Evolutionary conservation across 2,888 invertebrate species (phyloP), one percentile per base, ranked within the genome.

Genomic region (Crioceris asparagi): DNA sequence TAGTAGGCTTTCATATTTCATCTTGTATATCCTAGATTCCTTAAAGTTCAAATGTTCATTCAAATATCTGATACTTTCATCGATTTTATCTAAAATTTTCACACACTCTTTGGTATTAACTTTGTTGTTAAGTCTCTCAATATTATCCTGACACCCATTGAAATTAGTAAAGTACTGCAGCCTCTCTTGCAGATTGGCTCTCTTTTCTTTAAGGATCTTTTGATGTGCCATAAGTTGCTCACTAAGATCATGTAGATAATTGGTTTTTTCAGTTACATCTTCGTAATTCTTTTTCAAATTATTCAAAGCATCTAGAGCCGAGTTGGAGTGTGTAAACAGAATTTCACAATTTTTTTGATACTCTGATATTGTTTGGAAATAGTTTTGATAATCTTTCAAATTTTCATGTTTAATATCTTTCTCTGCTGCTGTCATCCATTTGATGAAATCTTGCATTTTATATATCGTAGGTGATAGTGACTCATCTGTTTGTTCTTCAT

Each of bases 151-250:
- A 29, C 59, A 52, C 32, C 48, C 50, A 19, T 53, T 46, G 35
- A 88, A 78, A 62, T 87, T 84, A 38, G 82, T 83, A 59, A 94
- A 96, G 60, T 86, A 87, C 32, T 82, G 78, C 4, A 94, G 64
- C 45, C 83, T 80, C 38, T 79, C 75, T 33, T 82, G 81, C 36
- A 96, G 81, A 38, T 79, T 80, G 44, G 83, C 79, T 45, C 84
- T 84, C 43, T 85, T 78, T 47, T 74, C 74, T 49, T 85, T 84
- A 5, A 96, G 68, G 50, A 82, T 77, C 34, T 78, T 80, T 68
- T 93, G 93, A 57, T 94, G 91, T 2, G 83, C 81, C 43, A 93
- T 74, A 5, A 96, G 67, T 55, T 93, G 86, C 56, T 94, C 92
- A 61, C 94, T 94, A 46, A 88, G 86, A 40, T 77, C 79, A 59